Conservation (phyloP, 2,113 vertebrate species). For the Amblyornis subalaris region DNA sequence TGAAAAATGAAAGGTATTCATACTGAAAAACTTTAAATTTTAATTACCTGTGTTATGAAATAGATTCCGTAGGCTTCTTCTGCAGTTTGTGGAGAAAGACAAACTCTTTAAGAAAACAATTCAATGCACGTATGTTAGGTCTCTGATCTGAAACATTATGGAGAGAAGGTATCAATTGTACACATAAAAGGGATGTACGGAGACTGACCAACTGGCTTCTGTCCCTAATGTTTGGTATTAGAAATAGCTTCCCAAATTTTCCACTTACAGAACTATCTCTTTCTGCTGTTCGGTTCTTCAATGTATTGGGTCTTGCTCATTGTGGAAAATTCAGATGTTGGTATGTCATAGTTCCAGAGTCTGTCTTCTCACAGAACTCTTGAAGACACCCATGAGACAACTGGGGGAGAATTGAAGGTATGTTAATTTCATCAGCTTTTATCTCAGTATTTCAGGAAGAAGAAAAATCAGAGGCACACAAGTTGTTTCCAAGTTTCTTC, state of each 20-base stretch:
- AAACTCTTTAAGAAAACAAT: background rate
- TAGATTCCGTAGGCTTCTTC: background rate
- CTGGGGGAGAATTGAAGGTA: background rate
- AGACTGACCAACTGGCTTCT: background rate
- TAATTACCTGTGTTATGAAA: background rate
- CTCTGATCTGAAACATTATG: background rate
- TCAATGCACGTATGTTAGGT: accelerated
- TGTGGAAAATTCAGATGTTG: background rate
- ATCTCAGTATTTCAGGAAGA: background rate
- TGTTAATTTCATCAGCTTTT: background rate
- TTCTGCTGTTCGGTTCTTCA: background rate
- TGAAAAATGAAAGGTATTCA: background rate
- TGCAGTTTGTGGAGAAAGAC: background rate
- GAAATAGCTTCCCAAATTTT: background rate
- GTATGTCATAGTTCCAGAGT: background rate
- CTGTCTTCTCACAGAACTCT: background rate
- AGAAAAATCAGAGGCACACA: background rate
- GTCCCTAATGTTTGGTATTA: background rate
- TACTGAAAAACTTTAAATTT: background rate
- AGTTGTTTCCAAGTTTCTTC: background rate
- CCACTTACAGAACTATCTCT: background rate
- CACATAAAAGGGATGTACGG: background rate
- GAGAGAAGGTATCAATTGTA: background rate
- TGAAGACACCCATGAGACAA: background rate
- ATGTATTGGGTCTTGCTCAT: background rate